Percentiles rank a stretch among this genome's conserved stretches.
These are phyloP conservation scores for Danio tinwini DNA, from an alignment of 2,797 vertebrate genomes.

Conservation along the genomic window DNA sequence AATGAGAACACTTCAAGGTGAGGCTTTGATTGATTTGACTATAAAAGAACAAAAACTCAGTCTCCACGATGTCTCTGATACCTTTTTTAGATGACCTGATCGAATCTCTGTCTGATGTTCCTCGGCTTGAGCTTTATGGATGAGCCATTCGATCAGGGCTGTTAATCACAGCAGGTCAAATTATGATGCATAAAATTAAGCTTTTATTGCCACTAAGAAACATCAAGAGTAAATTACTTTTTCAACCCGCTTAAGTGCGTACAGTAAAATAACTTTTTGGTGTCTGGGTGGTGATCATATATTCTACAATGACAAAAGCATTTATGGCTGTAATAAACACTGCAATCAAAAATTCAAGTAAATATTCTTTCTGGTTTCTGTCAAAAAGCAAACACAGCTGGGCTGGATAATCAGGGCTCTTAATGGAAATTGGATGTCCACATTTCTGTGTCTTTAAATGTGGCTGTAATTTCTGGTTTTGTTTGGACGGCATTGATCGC, in stretches of 20 bases:
- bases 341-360: conserved; percentile 26
- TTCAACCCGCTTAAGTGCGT: conserved; percentile 40
- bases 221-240: conserved; percentile 43
- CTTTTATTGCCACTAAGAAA: conserved; percentile 64
- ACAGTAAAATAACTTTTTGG: conserved; percentile 8
- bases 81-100: conserved; percentile 40
- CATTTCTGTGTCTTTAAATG: not conserved
- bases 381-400: conserved; percentile 1
- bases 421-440: not conserved
- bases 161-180: conserved; percentile 70
- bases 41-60: conserved; percentile 9
- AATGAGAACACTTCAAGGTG: conserved; percentile 42
- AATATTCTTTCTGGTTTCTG: not conserved
- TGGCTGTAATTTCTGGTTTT: not conserved
- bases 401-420: not conserved
- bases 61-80: not conserved
- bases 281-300: conserved; percentile 9
- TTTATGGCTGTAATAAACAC: conserved; percentile 15
- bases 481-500: not conserved
- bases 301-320: conserved; percentile 24
- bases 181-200: conserved; percentile 71
- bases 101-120: conserved; percentile 60
- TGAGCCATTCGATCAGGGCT: conserved; percentile 69
- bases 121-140: conserved; percentile 65
- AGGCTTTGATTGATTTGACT: conserved; percentile 32